phyloP scores from a whole-genome alignment of 2,888 invertebrate species.

The Argynnis bischoffii region DNA sequence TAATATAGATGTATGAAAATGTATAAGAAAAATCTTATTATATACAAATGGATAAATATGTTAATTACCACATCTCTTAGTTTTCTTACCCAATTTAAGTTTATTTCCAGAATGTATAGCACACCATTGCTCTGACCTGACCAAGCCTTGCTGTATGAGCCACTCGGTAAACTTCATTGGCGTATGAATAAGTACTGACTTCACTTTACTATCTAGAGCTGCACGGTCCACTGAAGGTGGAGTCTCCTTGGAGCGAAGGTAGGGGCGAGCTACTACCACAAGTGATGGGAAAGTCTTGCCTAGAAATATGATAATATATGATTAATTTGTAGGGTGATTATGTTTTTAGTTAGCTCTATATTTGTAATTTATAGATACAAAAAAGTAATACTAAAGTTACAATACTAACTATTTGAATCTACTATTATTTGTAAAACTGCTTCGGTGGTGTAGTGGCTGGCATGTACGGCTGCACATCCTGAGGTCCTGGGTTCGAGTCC shows the following conservation, averaged over 20 bases:
- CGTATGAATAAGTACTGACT: constrained; percentile 90
- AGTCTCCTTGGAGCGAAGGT: constrained; percentile 86
- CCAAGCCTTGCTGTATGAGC: constrained; percentile 92
- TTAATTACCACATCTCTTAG: too few relatives aligned
- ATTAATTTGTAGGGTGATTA: too few relatives aligned
- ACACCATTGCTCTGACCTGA: constrained; percentile 91
- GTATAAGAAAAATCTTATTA: too few relatives aligned
- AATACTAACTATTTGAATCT: too few relatives aligned
- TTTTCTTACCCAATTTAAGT: constrained; percentile 85
- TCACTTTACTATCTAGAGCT: constrained; percentile 89
- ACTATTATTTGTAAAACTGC: too few relatives aligned
- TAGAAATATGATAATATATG: constrained; percentile 41
- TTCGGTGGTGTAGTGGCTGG: too few relatives aligned
- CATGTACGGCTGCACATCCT: too few relatives aligned
- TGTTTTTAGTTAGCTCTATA: not conserved
- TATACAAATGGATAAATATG: too few relatives aligned
- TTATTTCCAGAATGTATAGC: constrained; percentile 85
- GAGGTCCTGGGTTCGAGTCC: too few relatives aligned
- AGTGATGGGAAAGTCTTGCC: constrained; percentile 93
- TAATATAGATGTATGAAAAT: too few relatives aligned
- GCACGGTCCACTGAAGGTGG: constrained; percentile 82
- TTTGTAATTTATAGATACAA: too few relatives aligned
- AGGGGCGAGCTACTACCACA: constrained; percentile 91
- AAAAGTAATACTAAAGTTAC: too few relatives aligned
- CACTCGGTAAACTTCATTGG: constrained; percentile 94